These are phyloP conservation scores for Caenorhabditis latens DNA, from an alignment of 1,140 invertebrate genomes.

Conservation along the genomic window DNA sequence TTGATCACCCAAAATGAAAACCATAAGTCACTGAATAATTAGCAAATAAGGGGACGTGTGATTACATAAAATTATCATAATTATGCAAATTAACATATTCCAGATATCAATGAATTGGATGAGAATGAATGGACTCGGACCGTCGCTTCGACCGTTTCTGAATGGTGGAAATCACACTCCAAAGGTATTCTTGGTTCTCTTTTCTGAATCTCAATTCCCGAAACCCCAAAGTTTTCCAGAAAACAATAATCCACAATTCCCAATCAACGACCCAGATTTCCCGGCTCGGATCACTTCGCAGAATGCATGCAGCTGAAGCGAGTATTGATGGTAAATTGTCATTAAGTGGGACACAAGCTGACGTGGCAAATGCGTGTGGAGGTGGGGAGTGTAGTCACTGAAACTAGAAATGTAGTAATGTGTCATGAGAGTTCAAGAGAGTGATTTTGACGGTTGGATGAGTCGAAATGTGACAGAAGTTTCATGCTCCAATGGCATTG, in stretches of 20 bases:
- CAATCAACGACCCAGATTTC: neutral
- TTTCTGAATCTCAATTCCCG: neutral
- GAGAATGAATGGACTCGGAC: constrained; percentile 66
- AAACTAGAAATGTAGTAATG: too few relatives aligned
- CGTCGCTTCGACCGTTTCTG: constrained; percentile 59
- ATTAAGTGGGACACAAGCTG: constrained; percentile 30
- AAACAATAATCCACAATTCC: constrained; percentile 26
- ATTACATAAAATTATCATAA: too few relatives aligned
- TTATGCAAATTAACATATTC: neutral
- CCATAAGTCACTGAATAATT: too few relatives aligned
- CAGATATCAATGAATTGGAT: constrained; percentile 70
- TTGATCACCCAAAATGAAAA: too few relatives aligned
- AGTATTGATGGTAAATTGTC: constrained; percentile 36
- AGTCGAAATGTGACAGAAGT: too few relatives aligned
- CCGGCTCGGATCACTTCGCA: constrained; percentile 1
- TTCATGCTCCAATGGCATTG: too few relatives aligned
- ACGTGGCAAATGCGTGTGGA: constrained; percentile 5
- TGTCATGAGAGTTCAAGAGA: too few relatives aligned
- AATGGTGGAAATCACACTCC: constrained; percentile 48
- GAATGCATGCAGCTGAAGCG: constrained; percentile 32
- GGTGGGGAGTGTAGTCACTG: neutral
- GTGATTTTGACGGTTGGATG: too few relatives aligned
- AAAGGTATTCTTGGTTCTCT: constrained; percentile 35
- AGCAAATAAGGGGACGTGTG: too few relatives aligned
- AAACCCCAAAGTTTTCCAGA: neutral